Percentiles rank a stretch among this genome's conserved stretches.
These are phyloP conservation scores for Chromis chromis DNA, from an alignment of 2,797 vertebrate genomes.

Conservation along the genomic window DNA sequence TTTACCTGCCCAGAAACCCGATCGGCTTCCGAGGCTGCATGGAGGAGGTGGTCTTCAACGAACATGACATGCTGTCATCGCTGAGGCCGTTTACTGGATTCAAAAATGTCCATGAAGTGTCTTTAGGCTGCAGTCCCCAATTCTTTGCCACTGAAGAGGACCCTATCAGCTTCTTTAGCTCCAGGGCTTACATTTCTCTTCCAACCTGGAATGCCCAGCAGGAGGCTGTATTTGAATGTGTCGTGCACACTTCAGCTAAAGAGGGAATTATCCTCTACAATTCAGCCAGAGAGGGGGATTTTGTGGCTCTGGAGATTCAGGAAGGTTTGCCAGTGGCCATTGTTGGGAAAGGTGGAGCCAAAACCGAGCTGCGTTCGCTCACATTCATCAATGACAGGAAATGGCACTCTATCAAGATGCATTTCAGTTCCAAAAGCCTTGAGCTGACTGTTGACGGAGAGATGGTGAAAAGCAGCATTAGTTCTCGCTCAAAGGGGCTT, in stretches of 20 bases:
- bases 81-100: conserved; percentile 88
- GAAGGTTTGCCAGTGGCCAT: conserved; percentile 86
- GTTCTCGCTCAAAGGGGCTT: conserved; percentile 74
- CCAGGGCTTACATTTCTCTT: conserved; percentile 90
- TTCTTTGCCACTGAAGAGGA: conserved; percentile 91
- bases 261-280: conserved; percentile 90
- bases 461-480: conserved; percentile 81
- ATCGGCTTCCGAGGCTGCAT: conserved; percentile 89
- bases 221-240: conserved; percentile 83
- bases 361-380: conserved; percentile 84
- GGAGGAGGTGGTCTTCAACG: conserved; percentile 88
- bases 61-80: conserved; percentile 87
- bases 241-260: conserved; percentile 85
- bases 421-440: conserved; percentile 83
- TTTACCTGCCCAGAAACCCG: conserved; percentile 80
- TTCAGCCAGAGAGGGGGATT: conserved; percentile 86
- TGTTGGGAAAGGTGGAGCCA: conserved; percentile 81
- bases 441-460: conserved; percentile 87
- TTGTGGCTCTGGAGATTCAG: conserved; percentile 90
- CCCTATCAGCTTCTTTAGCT: conserved; percentile 93
- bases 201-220: conserved; percentile 81
- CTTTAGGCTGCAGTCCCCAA: conserved; percentile 90
- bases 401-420: conserved; percentile 88
- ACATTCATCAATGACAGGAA: conserved; percentile 85
- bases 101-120: conserved; percentile 91